Percentiles rank a stretch among this genome's conserved stretches.
These are phyloP conservation scores for Phasia obesa DNA, from an alignment of 2,888 invertebrate species.

Conservation along the genomic window DNA sequence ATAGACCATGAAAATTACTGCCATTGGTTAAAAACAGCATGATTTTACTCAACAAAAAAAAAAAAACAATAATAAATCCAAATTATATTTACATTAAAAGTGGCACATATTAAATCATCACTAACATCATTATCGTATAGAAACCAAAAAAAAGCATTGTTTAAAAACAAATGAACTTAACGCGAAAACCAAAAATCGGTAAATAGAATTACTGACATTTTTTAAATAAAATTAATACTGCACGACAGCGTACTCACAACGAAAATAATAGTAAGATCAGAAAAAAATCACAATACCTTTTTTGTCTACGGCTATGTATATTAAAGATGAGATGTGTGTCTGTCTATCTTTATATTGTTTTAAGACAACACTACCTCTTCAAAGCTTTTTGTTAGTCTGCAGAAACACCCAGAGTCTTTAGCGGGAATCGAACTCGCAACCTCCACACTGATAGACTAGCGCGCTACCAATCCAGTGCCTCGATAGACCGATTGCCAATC, in stretches of 20 bases:
- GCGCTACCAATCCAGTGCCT: no score
- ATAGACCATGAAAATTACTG: background rate
- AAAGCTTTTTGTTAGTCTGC: no score
- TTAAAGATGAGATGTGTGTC: no score
- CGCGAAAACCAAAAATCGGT: background rate
- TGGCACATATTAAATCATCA: no score
- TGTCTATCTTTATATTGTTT: no score
- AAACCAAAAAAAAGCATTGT: conserved; percentile 6
- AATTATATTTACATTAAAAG: conserved; percentile 37
- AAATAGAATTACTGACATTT: conserved; percentile 13
- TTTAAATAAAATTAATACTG: conserved; percentile 8
- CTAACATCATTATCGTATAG: background rate
- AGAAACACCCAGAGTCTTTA: no score
- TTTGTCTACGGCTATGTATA: no score
- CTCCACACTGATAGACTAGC: no score
- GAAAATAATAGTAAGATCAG: background rate
- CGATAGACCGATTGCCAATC: no score
- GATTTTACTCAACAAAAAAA: background rate
- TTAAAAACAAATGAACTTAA: background rate
- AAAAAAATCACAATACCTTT: no score
- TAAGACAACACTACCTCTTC: no score
- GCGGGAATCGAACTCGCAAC: no score
- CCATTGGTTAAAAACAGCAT: conserved; percentile 2
- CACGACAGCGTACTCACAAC: background rate
- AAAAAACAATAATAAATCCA: conserved; percentile 14